phyloP scores from a whole-genome alignment of 2,797 vertebrate genomes.

The Mastacembelus armatus region DNA sequence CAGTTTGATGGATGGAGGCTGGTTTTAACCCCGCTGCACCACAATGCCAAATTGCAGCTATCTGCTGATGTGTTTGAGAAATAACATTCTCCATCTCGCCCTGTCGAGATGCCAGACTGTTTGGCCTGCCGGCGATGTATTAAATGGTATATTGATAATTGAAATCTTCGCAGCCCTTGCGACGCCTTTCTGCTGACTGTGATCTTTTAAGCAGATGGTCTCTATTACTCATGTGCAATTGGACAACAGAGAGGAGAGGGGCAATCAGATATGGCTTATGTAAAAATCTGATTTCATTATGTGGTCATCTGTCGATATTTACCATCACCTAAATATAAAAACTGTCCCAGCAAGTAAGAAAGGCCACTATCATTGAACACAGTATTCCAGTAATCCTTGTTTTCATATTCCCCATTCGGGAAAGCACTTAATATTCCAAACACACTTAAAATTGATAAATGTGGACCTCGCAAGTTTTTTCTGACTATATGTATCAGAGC shows the following conservation, averaged over 20 bases:
- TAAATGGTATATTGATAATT: conserved; percentile 86
- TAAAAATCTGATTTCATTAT: conserved; percentile 44
- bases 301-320: conserved; percentile 13
- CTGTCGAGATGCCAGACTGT: conserved; percentile 74
- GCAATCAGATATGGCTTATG: conserved; percentile 18
- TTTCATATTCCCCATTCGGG: conserved; percentile 24
- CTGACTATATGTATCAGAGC: conserved; percentile 65
- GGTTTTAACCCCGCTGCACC: conserved; percentile 55
- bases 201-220: conserved; percentile 79
- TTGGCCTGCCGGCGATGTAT: conserved; percentile 77
- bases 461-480: conserved; percentile 50
- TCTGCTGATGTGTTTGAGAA: conserved; percentile 79
- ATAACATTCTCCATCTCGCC: conserved; percentile 80
- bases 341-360: conserved; percentile 25
- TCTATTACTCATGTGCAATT: conserved; percentile 79
- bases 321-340: conserved; percentile 35
- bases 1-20: conserved; percentile 75
- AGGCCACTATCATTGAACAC: conserved; percentile 32
- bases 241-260: conserved; percentile 26
- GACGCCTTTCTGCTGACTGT: conserved; percentile 79
- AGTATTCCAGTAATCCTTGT: conserved; percentile 7
- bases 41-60: conserved; percentile 74
- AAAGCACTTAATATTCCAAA: conserved; percentile 55
- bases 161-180: conserved; percentile 75
- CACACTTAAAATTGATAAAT: conserved; percentile 72